phyloP scores from a whole-genome alignment of 2,113 vertebrate species.

The Calcarius ornatus region DNA sequence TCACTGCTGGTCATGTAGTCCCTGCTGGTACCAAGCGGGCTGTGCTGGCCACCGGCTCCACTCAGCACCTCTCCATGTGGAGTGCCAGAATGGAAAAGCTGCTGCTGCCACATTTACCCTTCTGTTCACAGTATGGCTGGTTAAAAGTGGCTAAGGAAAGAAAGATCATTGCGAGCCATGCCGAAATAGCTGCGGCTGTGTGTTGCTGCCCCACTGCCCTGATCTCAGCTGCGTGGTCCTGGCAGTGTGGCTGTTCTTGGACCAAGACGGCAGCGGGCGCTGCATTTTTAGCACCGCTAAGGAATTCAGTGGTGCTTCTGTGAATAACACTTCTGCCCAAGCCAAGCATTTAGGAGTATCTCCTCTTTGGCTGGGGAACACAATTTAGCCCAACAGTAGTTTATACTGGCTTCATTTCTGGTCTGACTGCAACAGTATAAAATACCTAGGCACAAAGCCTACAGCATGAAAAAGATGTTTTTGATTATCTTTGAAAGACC shows the following conservation, averaged over 20 bases:
- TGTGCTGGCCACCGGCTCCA: fast-evolving
- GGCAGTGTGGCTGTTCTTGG: fast-evolving
- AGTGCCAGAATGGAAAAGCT: neutral
- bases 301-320: neutral
- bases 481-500: neutral
- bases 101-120: neutral
- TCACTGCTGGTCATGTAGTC: neutral
- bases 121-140: neutral
- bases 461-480: neutral
- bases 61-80: neutral
- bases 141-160: neutral
- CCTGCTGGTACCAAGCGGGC: neutral
- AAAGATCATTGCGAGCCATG: neutral
- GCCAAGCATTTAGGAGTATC: neutral
- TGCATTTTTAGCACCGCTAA: neutral
- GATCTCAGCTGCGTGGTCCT: fast-evolving
- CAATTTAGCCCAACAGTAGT: neutral
- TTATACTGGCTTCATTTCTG: neutral
- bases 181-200: fast-evolving
- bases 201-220: fast-evolving
- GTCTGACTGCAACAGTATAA: neutral
- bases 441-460: neutral
- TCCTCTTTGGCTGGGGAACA: neutral
- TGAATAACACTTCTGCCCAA: neutral
- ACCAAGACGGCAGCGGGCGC: neutral